Evolutionary conservation across 2,888 invertebrate species (phyloP).

Genomic region (Pollenia amentaria): DNA sequence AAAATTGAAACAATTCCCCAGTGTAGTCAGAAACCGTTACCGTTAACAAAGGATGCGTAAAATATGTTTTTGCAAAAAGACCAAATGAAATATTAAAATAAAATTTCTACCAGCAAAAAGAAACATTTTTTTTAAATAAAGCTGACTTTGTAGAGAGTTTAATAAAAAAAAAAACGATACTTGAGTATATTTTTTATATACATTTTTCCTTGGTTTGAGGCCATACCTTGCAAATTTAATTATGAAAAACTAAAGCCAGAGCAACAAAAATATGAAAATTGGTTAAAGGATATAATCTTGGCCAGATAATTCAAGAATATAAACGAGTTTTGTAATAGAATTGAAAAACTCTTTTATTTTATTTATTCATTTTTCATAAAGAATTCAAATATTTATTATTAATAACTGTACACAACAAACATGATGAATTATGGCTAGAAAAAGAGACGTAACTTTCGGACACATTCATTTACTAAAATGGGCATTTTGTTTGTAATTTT

Average conservation of each 20-base stretch:
- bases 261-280: not conserved
- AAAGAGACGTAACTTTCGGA: too few species aligned
- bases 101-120: not conserved
- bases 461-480: too few species aligned
- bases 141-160: conserved; percentile 6
- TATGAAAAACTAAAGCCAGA: conserved; percentile 13
- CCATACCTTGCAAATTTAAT: conserved; percentile 48
- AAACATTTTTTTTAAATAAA: conserved; percentile 14
- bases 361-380: not conserved
- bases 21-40: conserved; percentile 44
- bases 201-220: conserved; percentile 8
- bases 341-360: not conserved
- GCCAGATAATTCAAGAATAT: not conserved
- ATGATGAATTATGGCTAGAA: too few species aligned
- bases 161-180: not conserved
- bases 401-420: not conserved
- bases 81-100: not conserved
- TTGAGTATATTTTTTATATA: not conserved
- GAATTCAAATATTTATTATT: not conserved
- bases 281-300: not conserved
- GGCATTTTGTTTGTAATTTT: too few species aligned
- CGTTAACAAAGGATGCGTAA: conserved; percentile 62
- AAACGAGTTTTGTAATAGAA: conserved; percentile 6
- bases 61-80: conserved; percentile 8
- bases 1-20: conserved; percentile 49